Percentiles rank a stretch among this genome's conserved stretches.
Conservation (phyloP, 1,140 invertebrate genomes). For the Campoletis sonorensis region DNA sequence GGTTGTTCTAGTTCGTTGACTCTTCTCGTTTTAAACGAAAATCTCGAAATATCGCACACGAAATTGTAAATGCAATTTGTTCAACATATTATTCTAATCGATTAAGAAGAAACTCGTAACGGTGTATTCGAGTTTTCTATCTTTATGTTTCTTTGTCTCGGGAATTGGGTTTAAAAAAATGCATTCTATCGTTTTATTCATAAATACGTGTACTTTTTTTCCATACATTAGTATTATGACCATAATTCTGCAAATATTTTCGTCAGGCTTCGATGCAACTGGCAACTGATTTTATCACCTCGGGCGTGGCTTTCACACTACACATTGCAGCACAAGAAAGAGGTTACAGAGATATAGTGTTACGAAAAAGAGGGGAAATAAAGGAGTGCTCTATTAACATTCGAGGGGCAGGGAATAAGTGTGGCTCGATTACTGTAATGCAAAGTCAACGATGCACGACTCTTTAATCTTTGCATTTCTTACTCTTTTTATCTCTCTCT, state of each 20-base stretch:
- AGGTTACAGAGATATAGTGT: constrained; percentile 1
- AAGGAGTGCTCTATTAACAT: constrained; percentile 42
- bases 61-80: too few relatives aligned
- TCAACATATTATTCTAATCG: too few relatives aligned
- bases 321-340: not conserved
- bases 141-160: not conserved
- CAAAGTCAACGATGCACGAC: constrained; percentile 52
- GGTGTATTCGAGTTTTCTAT: not conserved
- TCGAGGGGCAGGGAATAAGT: constrained; percentile 48
- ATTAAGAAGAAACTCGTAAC: too few relatives aligned
- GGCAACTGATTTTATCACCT: constrained; percentile 31
- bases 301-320: constrained; percentile 19
- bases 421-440: constrained; percentile 54
- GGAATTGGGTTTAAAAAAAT: not conserved
- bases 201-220: not conserved
- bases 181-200: not conserved
- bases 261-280: constrained; percentile 22
- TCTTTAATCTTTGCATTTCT: constrained; percentile 34
- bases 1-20: too few relatives aligned
- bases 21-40: too few relatives aligned
- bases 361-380: not conserved
- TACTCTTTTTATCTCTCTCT: constrained; percentile 50
- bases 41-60: too few relatives aligned
- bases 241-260: not conserved
- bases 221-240: not conserved